phyloP scores from a whole-genome alignment of 2,888 invertebrate species.

The Dilophus febrilis region DNA sequence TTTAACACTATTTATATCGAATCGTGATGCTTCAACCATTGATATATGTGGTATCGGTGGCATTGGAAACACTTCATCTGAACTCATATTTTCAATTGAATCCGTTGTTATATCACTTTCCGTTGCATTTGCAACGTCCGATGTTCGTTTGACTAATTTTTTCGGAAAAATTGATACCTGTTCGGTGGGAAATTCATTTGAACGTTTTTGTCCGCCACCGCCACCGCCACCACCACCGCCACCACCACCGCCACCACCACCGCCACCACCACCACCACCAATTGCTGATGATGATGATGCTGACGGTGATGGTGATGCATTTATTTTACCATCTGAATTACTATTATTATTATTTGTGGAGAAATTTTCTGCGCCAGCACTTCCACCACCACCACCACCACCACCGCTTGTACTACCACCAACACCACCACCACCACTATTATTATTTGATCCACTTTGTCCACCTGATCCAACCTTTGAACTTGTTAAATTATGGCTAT shows the following conservation, averaged over 20 bases:
- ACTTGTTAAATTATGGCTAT: conserved; percentile 6
- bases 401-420: conserved; percentile 1
- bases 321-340: conserved; percentile 7
- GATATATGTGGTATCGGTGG: conserved; percentile 28
- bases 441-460: background rate
- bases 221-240: too few relatives aligned
- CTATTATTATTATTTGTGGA: conserved; percentile 7
- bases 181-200: conserved; percentile 22
- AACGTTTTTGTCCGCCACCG: conserved; percentile 16
- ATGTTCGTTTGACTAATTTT: conserved; percentile 22
- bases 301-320: conserved; percentile 3
- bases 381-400: background rate
- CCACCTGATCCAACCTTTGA: background rate
- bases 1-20: conserved; percentile 25
- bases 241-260: too few relatives aligned
- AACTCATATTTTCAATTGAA: conserved; percentile 23
- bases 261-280: too few relatives aligned
- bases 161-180: conserved; percentile 25
- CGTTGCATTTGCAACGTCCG: conserved; percentile 19
- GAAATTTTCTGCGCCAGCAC: conserved; percentile 5
- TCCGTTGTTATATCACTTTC: conserved; percentile 18
- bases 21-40: conserved; percentile 24
- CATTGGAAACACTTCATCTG: conserved; percentile 26
- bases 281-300: too few relatives aligned
- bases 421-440: background rate